phyloP scores from a whole-genome alignment of 2,888 invertebrate species.

The Acronicta psi region DNA sequence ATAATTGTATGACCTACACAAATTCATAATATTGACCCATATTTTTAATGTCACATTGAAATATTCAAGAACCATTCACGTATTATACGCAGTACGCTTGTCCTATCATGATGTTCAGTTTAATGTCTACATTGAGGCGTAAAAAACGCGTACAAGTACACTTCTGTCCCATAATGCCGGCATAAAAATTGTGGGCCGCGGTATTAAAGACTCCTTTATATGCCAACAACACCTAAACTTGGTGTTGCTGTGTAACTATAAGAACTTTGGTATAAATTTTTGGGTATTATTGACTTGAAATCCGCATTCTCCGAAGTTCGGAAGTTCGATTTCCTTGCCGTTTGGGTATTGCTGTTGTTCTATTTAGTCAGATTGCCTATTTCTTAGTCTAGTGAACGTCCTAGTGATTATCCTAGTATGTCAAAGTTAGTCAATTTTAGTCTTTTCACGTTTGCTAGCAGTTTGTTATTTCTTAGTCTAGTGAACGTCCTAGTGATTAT shows the following conservation, averaged over 20 bases:
- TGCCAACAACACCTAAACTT: constrained; percentile 40
- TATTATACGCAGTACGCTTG: constrained; percentile 38
- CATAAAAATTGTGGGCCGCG: constrained; percentile 62
- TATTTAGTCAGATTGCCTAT: too few relatives aligned
- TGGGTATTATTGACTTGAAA: too few relatives aligned
- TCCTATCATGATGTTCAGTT: constrained; percentile 48
- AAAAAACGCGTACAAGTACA: constrained; percentile 63
- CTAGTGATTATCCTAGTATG: too few relatives aligned
- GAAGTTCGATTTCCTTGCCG: not conserved
- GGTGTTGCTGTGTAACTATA: constrained; percentile 28
- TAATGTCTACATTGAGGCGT: constrained; percentile 58
- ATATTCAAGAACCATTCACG: constrained; percentile 50
- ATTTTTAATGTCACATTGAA: constrained; percentile 44
- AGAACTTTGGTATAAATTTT: constrained; percentile 13
- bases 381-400: too few relatives aligned
- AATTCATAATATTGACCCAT: constrained; percentile 29
- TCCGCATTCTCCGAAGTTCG: too few relatives aligned
- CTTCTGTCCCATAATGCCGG: constrained; percentile 56
- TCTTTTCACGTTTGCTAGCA: too few relatives aligned
- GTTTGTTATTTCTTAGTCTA: too few relatives aligned
- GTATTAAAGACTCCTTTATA: constrained; percentile 56
- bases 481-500: too few relatives aligned
- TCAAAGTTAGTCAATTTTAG: too few relatives aligned
- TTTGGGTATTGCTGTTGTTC: too few relatives aligned
- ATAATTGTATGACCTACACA: constrained; percentile 5